phyloP scores from a whole-genome alignment of 2,113 vertebrate genomes.

The Sebastes schlegelii region DNA sequence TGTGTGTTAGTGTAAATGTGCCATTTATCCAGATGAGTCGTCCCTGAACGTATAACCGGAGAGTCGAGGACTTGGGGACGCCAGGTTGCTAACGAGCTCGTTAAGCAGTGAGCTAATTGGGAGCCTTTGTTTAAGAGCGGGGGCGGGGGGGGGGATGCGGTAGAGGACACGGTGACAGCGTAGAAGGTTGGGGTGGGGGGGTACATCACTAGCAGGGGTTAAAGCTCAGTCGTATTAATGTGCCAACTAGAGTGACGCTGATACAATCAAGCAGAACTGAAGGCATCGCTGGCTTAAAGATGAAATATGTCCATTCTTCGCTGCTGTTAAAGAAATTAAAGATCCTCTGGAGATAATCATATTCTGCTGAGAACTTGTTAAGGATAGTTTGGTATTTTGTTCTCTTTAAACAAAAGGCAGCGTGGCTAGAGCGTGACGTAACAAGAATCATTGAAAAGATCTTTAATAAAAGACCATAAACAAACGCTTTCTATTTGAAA shows the following conservation, averaged over 20 bases:
- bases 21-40: constrained; percentile 54
- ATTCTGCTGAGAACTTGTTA: too few relatives aligned
- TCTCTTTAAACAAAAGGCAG: too few relatives aligned
- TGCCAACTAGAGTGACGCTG: neutral
- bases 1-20: constrained; percentile 48
- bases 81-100: constrained; percentile 77
- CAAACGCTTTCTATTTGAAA: too few relatives aligned
- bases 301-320: too few relatives aligned
- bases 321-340: too few relatives aligned
- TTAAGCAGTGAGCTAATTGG: constrained; percentile 67
- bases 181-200: neutral
- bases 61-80: constrained; percentile 31
- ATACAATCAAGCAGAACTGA: neutral
- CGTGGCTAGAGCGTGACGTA: too few relatives aligned
- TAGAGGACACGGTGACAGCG: constrained; percentile 9
- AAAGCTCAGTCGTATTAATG: constrained; percentile 29
- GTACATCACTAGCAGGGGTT: constrained; percentile 20
- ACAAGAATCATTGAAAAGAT: too few relatives aligned
- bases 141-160: neutral
- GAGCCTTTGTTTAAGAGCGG: constrained; percentile 63
- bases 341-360: too few relatives aligned
- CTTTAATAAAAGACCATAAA: too few relatives aligned
- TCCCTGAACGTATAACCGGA: constrained; percentile 24
- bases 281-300: neutral
- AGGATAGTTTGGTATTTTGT: too few relatives aligned